A percentile compares a stretch with the other conserved stretches of the same genome.
phyloP scores from a whole-genome alignment of 2,888 invertebrate genomes.

The Dasysyrphus albostriatus region DNA sequence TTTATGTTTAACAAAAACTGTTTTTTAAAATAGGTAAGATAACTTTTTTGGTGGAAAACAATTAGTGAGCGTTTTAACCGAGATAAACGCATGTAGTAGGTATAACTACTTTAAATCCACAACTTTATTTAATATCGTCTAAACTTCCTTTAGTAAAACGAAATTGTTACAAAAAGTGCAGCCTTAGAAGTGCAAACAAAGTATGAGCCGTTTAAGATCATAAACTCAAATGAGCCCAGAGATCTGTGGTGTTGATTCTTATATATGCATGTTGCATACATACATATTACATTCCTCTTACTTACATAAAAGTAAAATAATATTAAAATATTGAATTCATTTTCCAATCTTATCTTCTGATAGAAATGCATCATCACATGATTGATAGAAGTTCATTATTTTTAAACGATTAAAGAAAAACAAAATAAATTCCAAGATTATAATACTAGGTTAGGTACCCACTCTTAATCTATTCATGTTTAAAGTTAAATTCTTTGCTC shows the following conservation, averaged over 20 bases:
- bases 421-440: no score
- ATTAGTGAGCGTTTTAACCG: neutral
- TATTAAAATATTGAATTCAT: neutral
- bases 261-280: neutral
- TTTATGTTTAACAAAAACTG: no score
- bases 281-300: no score
- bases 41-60: neutral
- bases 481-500: no score
- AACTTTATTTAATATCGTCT: neutral
- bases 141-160: neutral
- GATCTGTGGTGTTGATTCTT: conserved; percentile 22
- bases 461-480: no score
- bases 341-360: neutral
- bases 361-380: no score
- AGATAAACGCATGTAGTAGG: neutral
- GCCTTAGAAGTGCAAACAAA: neutral
- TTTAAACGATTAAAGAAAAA: no score
- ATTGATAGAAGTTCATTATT: no score
- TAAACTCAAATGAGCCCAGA: conserved; percentile 41
- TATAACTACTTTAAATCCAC: neutral
- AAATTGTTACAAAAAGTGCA: neutral
- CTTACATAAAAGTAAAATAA: neutral
- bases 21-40: no score
- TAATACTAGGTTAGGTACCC: no score
- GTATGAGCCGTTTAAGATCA: conserved; percentile 17